Evolutionary conservation across 1,140 invertebrate species (phyloP).

Genomic region (Sarcophaga bullata): DNA sequence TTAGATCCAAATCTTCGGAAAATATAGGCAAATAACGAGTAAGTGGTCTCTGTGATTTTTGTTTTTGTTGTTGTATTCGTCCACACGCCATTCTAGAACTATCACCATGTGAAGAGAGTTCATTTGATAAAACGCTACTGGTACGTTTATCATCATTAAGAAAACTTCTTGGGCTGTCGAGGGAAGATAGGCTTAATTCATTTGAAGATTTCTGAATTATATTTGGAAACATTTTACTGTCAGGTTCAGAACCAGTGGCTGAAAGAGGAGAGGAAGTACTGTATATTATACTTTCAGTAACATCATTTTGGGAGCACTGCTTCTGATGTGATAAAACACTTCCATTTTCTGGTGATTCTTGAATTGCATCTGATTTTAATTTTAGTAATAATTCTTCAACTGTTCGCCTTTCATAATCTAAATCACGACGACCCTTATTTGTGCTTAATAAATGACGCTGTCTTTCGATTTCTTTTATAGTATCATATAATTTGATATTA

Average conservation of each 20-base stretch:
- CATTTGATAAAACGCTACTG: slow-evolving; percentile 55
- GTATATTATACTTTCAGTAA: background rate
- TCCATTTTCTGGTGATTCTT: background rate
- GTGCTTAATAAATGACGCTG: slow-evolving; percentile 80
- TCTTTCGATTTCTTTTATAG: slow-evolving; percentile 88
- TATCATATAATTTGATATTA: slow-evolving; percentile 80
- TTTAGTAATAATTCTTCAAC: background rate
- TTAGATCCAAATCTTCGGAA: slow-evolving; percentile 88
- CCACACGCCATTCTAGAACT: slow-evolving; percentile 50
- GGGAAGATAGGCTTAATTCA: background rate
- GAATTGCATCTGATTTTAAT: background rate
- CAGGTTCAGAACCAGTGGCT: background rate
- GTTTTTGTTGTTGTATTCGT: slow-evolving; percentile 58
- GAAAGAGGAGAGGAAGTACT: background rate
- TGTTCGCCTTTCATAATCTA: slow-evolving; percentile 4
- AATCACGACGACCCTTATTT: background rate
- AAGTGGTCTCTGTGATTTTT: slow-evolving; percentile 81
- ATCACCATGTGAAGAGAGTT: slow-evolving; percentile 46
- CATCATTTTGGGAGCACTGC: background rate
- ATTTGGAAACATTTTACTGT: background rate
- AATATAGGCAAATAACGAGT: slow-evolving; percentile 93
- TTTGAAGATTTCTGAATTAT: background rate
- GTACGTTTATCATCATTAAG: background rate
- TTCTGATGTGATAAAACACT: background rate
- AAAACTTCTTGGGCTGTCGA: slow-evolving; percentile 17